These are phyloP conservation scores for Agonopterix arenella DNA, from an alignment of 2,888 invertebrate genomes.

Conservation along the genomic window DNA sequence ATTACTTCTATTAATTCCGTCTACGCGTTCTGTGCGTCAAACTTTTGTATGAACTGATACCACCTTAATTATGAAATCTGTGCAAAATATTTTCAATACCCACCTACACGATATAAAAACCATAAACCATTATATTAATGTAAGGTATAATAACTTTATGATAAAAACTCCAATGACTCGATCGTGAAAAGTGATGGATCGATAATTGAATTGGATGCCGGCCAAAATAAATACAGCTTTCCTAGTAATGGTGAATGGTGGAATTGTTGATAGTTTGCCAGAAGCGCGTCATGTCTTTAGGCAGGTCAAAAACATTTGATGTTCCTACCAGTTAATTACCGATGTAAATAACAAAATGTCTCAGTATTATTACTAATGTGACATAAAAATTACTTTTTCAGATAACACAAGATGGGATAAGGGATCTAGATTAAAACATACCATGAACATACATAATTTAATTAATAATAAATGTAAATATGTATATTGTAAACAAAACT, in stretches of 20 bases:
- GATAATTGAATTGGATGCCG: constrained; percentile 16
- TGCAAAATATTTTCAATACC: too few species aligned
- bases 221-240: constrained; percentile 23
- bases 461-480: constrained; percentile 63
- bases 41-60: too few species aligned
- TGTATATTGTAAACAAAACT: constrained; percentile 65
- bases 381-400: constrained; percentile 29
- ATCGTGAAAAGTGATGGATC: constrained; percentile 2
- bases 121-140: too few species aligned
- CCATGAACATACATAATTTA: constrained; percentile 59
- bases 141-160: too few species aligned
- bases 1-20: too few species aligned
- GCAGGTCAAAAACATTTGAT: not conserved
- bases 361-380: too few species aligned
- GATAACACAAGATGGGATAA: constrained; percentile 69
- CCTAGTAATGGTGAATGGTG: constrained; percentile 24
- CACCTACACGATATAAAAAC: too few species aligned
- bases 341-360: too few species aligned
- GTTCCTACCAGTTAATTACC: not conserved
- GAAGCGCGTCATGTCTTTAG: constrained; percentile 4
- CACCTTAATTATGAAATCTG: too few species aligned
- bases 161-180: too few species aligned
- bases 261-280: constrained; percentile 22
- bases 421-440: constrained; percentile 53
- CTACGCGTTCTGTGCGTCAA: too few species aligned